Conservation (phyloP, 2,113 vertebrate species). For the Psammodynastes pulverulentus region DNA sequence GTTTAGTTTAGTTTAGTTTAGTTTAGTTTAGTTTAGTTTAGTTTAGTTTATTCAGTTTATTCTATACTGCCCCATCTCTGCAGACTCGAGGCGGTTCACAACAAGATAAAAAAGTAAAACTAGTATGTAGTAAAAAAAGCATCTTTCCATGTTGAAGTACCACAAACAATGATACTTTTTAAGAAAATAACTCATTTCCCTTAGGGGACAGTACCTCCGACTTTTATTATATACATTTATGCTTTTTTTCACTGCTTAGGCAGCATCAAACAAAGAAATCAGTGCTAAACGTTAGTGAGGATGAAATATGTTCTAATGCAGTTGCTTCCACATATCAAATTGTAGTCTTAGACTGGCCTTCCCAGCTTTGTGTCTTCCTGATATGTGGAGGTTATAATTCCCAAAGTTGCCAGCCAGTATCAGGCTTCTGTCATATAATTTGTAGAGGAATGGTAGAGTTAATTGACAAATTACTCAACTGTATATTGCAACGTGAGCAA, state of each 20-base stretch:
- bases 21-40: too few species aligned
- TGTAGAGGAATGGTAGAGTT: slow-evolving; percentile 45
- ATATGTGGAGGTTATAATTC: background rate
- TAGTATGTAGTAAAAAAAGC: background rate
- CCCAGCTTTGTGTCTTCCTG: background rate
- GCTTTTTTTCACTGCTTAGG: background rate
- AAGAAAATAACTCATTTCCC: background rate
- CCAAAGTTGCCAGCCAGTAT: slow-evolving; percentile 11
- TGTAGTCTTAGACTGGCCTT: background rate
- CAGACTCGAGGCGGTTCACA: too few species aligned
- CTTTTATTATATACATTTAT: background rate
- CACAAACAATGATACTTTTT: background rate
- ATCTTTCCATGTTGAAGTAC: background rate
- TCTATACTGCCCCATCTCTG: too few species aligned
- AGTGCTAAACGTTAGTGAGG: background rate
- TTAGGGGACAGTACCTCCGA: background rate
- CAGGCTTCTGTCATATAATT: slow-evolving; percentile 23
- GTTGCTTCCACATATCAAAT: background rate
- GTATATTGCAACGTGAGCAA: slow-evolving; percentile 36
- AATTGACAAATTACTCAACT: slow-evolving; percentile 54
- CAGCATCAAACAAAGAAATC: background rate
- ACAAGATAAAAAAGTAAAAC: too few species aligned
- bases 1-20: too few species aligned
- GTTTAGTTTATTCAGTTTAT: too few species aligned
- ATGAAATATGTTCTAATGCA: background rate